Base-by-base conservation (phyloP, 2,113 vertebrate genomes). In the Periophthalmodon schlosseri region DNA sequence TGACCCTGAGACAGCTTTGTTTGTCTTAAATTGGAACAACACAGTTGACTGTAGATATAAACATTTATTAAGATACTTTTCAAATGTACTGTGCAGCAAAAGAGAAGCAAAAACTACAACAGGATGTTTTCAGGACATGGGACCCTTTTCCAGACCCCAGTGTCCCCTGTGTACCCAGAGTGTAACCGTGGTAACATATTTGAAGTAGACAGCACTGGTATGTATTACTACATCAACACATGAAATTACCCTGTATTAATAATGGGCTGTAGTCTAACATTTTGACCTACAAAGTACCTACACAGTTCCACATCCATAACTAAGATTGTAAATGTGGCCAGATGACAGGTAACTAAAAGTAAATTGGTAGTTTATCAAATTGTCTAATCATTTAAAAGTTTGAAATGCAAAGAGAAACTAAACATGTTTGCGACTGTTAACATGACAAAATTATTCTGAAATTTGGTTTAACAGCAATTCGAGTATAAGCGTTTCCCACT, bases 111-210 rank as follows among this genome's bases (percentile, higher is more conserved):
- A 81, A 56, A 46, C 82, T 70, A 58, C 77, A 58, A 52, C 83
- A 60, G 79, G 89, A 90, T 77, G 73, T 58, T 15, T 39, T 34
- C 47, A 20, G 46, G 70, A 52, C 46, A 1, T 0, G 36, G 69
- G 61, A 5, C 73, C 47, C 34, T 36, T 70, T 67, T 58, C 56
- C 5, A 54, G 49, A 77, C 75, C 36, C 36, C n/a, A 5, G 20
- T 47, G 49, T 76, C 67, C 23, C 20, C 71, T 0, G 0, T 2
- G 44, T 4, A 58, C 67, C 0, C 0, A 12, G 50, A 36, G 52
- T 2, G 52, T 56, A 56, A n/a, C 39, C 23, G 77, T 85, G 89
- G 89, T 91, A 70, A 84, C 20, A 84, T 89, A 4, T 34, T 68
- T 68, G 20, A 73, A 16, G 70, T 68, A 21, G 52, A 6, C 74